phyloP scores from a whole-genome alignment of 2,888 invertebrate genomes.

The Conus canariensis region DNA sequence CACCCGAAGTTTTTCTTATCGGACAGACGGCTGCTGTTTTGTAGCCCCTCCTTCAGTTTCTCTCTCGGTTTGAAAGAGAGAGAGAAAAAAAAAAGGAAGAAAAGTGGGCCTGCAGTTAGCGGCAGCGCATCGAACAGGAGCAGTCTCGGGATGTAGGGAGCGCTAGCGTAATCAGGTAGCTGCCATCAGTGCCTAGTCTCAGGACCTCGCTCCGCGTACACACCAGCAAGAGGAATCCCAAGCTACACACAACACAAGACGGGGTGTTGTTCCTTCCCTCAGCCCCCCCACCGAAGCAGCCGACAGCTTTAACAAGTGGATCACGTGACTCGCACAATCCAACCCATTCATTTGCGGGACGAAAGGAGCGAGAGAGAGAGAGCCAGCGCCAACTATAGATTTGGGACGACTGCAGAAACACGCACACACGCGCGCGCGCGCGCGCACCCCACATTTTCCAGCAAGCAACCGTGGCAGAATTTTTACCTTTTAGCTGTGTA shows the following conservation, averaged over 20 bases:
- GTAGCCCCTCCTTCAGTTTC: neutral
- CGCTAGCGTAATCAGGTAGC: slow-evolving; percentile 9
- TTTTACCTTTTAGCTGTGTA: slow-evolving; percentile 22
- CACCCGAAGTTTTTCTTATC: neutral
- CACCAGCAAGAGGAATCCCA: neutral
- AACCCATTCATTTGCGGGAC: slow-evolving; percentile 35
- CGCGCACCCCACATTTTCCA: neutral
- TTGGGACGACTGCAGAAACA: slow-evolving; percentile 11
- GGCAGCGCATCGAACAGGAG: neutral
- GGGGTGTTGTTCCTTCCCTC: neutral
- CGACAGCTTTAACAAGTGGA: slow-evolving; percentile 6
- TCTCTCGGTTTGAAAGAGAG: neutral
- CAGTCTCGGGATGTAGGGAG: neutral
- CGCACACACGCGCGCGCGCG: neutral
- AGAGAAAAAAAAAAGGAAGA: neutral
- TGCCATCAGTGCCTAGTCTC: slow-evolving; percentile 1
- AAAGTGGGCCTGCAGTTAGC: neutral
- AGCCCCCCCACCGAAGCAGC: slow-evolving; percentile 1
- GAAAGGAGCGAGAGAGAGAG: slow-evolving; percentile 25
- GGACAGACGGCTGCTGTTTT: neutral
- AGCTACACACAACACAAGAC: slow-evolving; percentile 15
- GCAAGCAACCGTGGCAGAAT: slow-evolving; percentile 21
- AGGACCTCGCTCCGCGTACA: neutral
- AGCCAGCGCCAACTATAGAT: slow-evolving; percentile 24
- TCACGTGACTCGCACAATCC: slow-evolving; percentile 39